These are phyloP conservation scores for Apteryx owenii DNA, from an alignment of 2,113 vertebrate species.

Conservation along the genomic window DNA sequence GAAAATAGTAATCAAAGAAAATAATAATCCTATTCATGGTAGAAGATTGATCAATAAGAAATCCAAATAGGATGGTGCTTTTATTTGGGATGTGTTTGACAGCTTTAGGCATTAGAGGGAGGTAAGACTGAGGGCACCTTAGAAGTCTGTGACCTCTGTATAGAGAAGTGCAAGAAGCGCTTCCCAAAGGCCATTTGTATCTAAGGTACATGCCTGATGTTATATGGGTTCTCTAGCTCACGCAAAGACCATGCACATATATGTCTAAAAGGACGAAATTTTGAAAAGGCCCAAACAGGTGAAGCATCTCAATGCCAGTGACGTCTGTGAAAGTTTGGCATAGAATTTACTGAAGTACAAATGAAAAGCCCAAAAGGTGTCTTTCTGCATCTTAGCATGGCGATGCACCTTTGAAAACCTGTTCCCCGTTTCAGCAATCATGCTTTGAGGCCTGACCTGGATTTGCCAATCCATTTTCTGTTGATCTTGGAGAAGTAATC, in stretches of 20 bases:
- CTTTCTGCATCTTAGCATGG: not conserved
- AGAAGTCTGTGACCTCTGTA: not conserved
- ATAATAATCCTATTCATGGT: not conserved
- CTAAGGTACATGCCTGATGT: not conserved
- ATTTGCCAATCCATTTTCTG: not conserved
- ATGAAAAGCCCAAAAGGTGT: too few species aligned
- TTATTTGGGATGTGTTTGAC: not conserved
- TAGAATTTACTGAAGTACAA: too few species aligned
- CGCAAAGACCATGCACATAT: not conserved
- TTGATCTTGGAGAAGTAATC: not conserved
- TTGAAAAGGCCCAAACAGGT: too few species aligned
- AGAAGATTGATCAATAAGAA: not conserved
- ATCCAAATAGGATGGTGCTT: not conserved
- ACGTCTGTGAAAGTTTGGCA: too few species aligned
- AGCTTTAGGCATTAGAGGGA: accelerated
- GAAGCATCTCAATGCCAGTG: too few species aligned
- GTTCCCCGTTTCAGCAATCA: not conserved
- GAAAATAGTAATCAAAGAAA: not conserved
- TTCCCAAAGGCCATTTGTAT: not conserved
- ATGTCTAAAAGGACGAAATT: too few species aligned
- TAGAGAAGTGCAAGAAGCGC: not conserved
- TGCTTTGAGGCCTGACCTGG: not conserved
- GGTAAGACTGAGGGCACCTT: not conserved
- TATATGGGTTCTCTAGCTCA: not conserved
- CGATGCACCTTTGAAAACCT: not conserved